Percentiles rank a stretch among this genome's conserved stretches.
Evolutionary conservation across 2,113 vertebrate genomes (phyloP).

Genomic region (Chionis minor): DNA sequence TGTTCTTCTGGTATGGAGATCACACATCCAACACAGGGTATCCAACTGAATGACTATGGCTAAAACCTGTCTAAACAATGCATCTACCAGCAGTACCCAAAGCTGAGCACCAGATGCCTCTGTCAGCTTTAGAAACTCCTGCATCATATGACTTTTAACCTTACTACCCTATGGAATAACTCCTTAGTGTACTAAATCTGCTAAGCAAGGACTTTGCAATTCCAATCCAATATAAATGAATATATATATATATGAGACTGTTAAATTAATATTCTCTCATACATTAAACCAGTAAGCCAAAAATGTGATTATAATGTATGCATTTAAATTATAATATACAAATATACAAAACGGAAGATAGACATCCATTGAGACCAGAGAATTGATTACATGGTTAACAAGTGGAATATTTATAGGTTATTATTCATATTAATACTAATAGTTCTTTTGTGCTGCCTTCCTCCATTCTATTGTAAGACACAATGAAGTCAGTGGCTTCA

Average conservation of each 20-base stretch:
- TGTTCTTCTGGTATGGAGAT: background rate
- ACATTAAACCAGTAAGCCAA: conserved; percentile 16
- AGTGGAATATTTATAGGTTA: conserved; percentile 60
- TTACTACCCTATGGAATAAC: background rate
- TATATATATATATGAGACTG: conserved; percentile 25
- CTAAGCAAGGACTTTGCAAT: conserved; percentile 40
- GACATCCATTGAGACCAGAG: conserved; percentile 36
- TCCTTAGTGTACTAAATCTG: conserved; percentile 8
- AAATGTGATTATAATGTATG: conserved; percentile 45
- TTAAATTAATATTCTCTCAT: conserved; percentile 49
- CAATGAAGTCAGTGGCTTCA: background rate
- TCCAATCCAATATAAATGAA: conserved; percentile 41
- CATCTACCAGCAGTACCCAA: background rate
- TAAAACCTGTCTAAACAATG: background rate
- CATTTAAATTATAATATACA: conserved; percentile 62
- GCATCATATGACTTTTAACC: background rate
- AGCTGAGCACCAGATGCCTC: conserved; percentile 45
- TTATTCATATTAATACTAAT: conserved; percentile 56
- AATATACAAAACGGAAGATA: conserved; percentile 45
- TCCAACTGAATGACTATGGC: background rate
- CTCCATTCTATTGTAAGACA: background rate
- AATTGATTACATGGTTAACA: conserved; percentile 61
- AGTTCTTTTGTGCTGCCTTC: conserved; percentile 22
- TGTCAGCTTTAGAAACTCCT: conserved; percentile 14
- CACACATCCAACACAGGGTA: background rate